Base-by-base conservation (phyloP, 2,888 invertebrate genomes). In the Eutolmus rufibarbis region DNA sequence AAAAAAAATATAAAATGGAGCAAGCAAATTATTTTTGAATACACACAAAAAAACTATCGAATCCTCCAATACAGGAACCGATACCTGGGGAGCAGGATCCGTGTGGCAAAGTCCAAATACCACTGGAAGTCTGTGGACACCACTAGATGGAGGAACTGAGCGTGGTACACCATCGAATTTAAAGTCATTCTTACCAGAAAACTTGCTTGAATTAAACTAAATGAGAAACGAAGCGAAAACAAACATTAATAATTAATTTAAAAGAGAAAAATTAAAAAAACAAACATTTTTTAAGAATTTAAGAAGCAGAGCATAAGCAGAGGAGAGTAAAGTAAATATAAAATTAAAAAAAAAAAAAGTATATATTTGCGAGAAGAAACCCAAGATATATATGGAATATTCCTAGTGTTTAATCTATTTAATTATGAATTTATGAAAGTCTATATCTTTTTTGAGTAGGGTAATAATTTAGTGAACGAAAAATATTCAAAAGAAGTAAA, bases 151-250 rank as follows among this genome's bases (percentile, higher is more conserved):
- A 91, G 96, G 96, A 93, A 95, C 96, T 91, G 96, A 97, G 92
- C 95, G 97, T 89, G 95, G 96, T 91, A 97, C 97, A 89, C 97
- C 97, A 89, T 96, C 97, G 91, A 96, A 96, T 91, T 95, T 97
- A 91, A 97, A 96, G 94, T 96, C 96, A 90, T 97, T 96, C 94
- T 95, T 97, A 93, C 97, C 97, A 91, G 96, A 96, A 90, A 97
- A 97, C 93, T 95, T 97, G 92, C 95, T 97, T 93, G 97, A 96
- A 95, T 96, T 96, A 92, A 96, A 96, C 95, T 97, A 95, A 94
- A 77, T 12, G 8, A 46, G 5, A 46, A 46, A 46, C 43, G 16
- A 46, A 14, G 12, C 43, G 3, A 46, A 46, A 46, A 46, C 43
- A 46, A 46, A 46, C 4, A 46, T 46, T 23, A 66, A 66, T 28